These are phyloP conservation scores for Dreissena polymorpha DNA, from an alignment of 1,140 invertebrate species.

Conservation along the genomic window DNA sequence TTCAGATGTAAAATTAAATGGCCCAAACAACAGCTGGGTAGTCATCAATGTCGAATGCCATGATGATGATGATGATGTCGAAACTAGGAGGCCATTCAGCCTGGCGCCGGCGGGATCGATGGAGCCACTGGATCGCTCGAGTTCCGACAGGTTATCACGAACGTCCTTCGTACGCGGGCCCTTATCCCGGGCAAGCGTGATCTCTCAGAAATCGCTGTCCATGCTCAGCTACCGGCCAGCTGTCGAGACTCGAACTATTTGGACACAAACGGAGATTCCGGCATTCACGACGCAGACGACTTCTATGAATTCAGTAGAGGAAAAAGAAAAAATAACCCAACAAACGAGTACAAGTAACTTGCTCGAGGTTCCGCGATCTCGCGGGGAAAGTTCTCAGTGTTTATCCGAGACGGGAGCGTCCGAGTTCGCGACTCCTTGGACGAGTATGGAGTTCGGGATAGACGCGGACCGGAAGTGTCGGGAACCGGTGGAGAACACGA, in stretches of 20 bases:
- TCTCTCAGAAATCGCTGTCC: constrained; percentile 27
- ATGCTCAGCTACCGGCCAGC: background rate
- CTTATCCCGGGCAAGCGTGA: background rate
- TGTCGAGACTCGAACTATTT: constrained; percentile 20
- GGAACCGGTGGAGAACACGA: constrained; percentile 30
- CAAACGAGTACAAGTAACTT: background rate
- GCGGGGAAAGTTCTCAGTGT: background rate
- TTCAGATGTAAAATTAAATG: background rate
- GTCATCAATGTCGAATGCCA: constrained; percentile 31
- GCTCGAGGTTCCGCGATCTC: background rate
- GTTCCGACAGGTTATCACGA: constrained; percentile 2
- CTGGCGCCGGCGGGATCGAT: background rate
- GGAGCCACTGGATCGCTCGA: background rate
- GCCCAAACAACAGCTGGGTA: background rate
- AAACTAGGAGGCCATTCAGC: background rate
- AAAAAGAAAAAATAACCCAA: background rate
- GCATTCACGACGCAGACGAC: background rate
- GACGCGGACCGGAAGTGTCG: constrained; percentile 1
- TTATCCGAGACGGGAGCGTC: background rate
- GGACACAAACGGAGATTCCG: constrained; percentile 30
- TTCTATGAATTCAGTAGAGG: background rate
- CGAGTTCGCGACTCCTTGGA: background rate
- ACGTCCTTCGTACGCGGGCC: background rate
- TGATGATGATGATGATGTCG: background rate
- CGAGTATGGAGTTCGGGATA: constrained; percentile 33